Percentiles rank a stretch among this genome's conserved stretches.
Evolutionary conservation across 2,797 vertebrate species (phyloP).

Genomic region (Thamnophis elegans): DNA sequence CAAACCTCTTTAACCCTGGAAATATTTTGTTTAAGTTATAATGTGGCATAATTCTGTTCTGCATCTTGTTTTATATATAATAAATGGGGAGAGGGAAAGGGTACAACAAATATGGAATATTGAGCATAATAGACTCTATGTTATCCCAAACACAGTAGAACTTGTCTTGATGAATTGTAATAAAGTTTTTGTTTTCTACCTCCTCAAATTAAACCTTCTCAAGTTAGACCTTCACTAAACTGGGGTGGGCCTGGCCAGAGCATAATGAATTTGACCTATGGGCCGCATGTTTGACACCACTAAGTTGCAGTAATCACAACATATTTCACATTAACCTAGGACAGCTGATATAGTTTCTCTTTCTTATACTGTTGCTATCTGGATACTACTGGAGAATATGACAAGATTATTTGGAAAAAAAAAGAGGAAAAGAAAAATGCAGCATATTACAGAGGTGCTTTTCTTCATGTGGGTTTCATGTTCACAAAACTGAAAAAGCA

Average conservation of each 20-base stretch:
- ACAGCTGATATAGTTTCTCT: constrained; percentile 20
- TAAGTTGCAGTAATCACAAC: constrained; percentile 10
- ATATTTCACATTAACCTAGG: constrained; percentile 20
- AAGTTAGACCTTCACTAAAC: too few relatives aligned
- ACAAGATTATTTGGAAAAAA: not conserved
- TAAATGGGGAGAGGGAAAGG: constrained; percentile 17
- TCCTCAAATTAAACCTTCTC: not conserved
- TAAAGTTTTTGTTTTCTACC: not conserved
- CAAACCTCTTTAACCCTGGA: constrained; percentile 56
- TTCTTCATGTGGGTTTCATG: not conserved
- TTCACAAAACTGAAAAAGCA: not conserved
- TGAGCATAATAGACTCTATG: constrained; percentile 17
- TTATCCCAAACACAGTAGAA: not conserved
- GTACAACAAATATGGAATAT: constrained; percentile 30
- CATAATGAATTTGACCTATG: too few relatives aligned
- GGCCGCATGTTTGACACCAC: too few relatives aligned
- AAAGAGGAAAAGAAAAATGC: not conserved
- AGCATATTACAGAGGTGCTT: not conserved
- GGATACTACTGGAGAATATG: not conserved
- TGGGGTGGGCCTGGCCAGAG: too few relatives aligned
- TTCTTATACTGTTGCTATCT: constrained; percentile 29
- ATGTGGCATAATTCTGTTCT: constrained; percentile 45
- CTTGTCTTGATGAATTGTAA: constrained; percentile 7
- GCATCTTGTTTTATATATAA: constrained; percentile 45
- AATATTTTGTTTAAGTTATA: constrained; percentile 44